Evolutionary conservation across 2,113 vertebrate species (phyloP).

Genomic region (Prolemur simus): DNA sequence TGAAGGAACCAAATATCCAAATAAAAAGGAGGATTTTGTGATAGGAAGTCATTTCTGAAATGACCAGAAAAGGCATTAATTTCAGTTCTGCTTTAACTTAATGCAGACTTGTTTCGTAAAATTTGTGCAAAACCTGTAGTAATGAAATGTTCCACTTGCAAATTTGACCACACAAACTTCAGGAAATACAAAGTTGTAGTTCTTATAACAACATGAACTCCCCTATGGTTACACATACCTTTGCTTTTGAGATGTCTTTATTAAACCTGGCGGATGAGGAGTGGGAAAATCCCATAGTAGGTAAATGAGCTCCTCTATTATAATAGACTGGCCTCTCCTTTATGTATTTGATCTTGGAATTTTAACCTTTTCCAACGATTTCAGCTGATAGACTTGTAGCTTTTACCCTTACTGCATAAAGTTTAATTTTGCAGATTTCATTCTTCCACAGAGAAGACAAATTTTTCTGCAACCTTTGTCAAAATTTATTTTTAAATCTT

Average conservation of each 20-base stretch:
- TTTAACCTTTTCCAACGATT: not conserved
- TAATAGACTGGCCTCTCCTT: not conserved
- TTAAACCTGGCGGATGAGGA: not conserved
- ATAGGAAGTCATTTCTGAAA: constrained; percentile 9
- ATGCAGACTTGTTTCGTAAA: constrained; percentile 61
- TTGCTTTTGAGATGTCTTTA: not conserved
- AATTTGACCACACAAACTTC: constrained; percentile 30
- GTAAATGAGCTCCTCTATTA: not conserved
- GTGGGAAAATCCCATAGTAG: not conserved
- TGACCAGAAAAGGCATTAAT: constrained; percentile 8
- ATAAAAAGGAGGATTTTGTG: not conserved
- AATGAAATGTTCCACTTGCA: constrained; percentile 62
- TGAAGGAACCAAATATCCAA: constrained; percentile 12
- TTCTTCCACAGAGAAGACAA: constrained; percentile 19
- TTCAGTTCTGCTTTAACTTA: constrained; percentile 50
- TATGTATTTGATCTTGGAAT: not conserved
- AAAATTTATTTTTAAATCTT: constrained; percentile 46
- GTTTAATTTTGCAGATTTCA: constrained; percentile 10
- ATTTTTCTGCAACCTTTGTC: not conserved
- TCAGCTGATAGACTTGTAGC: not conserved
- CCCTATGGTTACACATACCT: not conserved
- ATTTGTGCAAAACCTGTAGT: constrained; percentile 52
- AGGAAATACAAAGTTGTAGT: constrained; percentile 62
- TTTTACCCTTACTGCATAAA: not conserved
- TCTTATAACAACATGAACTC: constrained; percentile 16